phyloP scores from a whole-genome alignment of 2,113 vertebrate genomes.

The Anas platyrhynchos region DNA sequence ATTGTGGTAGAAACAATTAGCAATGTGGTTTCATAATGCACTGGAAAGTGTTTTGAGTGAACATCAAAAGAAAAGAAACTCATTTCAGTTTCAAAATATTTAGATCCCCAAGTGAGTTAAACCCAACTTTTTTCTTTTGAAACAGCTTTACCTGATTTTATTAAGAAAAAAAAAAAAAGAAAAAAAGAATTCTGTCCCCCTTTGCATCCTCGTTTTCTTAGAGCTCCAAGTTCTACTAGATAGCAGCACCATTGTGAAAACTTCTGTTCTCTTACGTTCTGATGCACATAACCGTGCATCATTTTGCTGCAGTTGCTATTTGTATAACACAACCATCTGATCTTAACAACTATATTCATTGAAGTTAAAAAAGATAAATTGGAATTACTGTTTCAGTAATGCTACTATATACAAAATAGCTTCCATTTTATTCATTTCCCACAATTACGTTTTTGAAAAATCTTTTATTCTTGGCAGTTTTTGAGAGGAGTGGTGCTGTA shows the following conservation, averaged over 20 bases:
- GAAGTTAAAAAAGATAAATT: not conserved
- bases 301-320: not conserved
- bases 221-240: not conserved
- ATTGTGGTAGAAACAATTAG: constrained; percentile 60
- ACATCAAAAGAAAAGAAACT: constrained; percentile 46
- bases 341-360: not conserved
- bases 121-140: not conserved
- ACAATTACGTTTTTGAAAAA: not conserved
- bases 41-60: constrained; percentile 16
- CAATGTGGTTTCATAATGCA: constrained; percentile 19
- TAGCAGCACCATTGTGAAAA: not conserved
- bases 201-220: not conserved
- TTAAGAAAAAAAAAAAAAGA: not conserved
- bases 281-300: not conserved
- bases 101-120: constrained; percentile 12
- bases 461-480: not conserved
- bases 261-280: not conserved
- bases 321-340: not conserved
- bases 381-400: not conserved
- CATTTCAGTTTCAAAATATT: constrained; percentile 65
- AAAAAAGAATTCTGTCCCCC: not conserved
- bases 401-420: not conserved
- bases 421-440: not conserved
- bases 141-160: not conserved
- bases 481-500: not conserved